Evolutionary conservation across 1,140 invertebrate genomes (phyloP).

Genomic region (Bactericera cockerelli): DNA sequence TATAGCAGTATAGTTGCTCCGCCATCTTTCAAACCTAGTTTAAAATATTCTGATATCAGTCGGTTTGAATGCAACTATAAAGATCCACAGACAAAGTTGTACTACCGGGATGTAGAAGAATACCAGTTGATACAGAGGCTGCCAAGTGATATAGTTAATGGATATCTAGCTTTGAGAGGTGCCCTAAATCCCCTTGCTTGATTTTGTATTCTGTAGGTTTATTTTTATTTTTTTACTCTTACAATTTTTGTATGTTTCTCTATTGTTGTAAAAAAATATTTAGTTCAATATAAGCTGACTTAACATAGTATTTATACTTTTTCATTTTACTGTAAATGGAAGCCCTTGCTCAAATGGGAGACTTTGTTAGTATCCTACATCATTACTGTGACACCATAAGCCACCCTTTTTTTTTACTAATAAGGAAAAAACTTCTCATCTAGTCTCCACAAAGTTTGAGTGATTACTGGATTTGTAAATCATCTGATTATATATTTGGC

Average conservation of each 20-base stretch:
- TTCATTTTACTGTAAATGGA: no score
- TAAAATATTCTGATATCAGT: not conserved
- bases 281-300: not conserved
- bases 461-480: no score
- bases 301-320: no score
- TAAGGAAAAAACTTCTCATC: no score
- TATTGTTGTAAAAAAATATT: not conserved
- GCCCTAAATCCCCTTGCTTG: not conserved
- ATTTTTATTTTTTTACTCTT: not conserved
- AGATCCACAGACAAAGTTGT: not conserved
- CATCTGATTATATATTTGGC: no score
- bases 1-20: not conserved
- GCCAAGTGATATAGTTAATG: conserved; percentile 5
- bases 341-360: no score
- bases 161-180: not conserved
- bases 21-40: not conserved
- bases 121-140: not conserved
- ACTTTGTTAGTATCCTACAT: no score
- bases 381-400: no score
- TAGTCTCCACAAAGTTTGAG: no score
- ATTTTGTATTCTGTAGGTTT: not conserved
- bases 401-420: no score
- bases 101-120: not conserved
- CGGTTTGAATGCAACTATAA: conserved; percentile 6
- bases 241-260: not conserved